Evolutionary conservation across 1,140 invertebrate species (phyloP).

Genomic region (Cataglyphis hispanica): DNA sequence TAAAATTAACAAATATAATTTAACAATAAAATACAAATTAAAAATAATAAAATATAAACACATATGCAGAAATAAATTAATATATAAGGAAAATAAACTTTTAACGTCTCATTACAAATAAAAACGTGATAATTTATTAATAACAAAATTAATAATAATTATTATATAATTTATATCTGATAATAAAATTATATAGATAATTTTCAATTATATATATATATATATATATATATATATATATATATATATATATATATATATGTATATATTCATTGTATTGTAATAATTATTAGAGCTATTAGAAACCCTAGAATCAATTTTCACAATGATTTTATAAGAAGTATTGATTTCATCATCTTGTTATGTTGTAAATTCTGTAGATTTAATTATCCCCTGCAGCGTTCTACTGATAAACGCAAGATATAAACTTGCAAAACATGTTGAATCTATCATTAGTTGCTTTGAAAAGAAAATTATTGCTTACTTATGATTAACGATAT

Average conservation of each 20-base stretch:
- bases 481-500: slow-evolving; percentile 31
- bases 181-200: background rate
- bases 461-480: background rate
- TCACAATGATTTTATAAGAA: background rate
- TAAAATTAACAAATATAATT: background rate
- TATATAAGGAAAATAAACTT: background rate
- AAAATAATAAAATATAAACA: background rate
- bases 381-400: background rate
- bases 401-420: background rate
- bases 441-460: background rate
- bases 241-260: background rate
- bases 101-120: background rate
- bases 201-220: background rate
- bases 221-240: background rate
- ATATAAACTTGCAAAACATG: background rate
- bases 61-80: background rate
- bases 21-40: no score
- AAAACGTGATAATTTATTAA: background rate
- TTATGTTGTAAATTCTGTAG: background rate
- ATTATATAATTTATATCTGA: background rate
- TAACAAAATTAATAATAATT: background rate
- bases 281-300: background rate
- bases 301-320: background rate
- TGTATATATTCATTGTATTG: background rate
- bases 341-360: background rate